phyloP scores from a whole-genome alignment of 2,888 invertebrate genomes.

The Germaria angustata region DNA sequence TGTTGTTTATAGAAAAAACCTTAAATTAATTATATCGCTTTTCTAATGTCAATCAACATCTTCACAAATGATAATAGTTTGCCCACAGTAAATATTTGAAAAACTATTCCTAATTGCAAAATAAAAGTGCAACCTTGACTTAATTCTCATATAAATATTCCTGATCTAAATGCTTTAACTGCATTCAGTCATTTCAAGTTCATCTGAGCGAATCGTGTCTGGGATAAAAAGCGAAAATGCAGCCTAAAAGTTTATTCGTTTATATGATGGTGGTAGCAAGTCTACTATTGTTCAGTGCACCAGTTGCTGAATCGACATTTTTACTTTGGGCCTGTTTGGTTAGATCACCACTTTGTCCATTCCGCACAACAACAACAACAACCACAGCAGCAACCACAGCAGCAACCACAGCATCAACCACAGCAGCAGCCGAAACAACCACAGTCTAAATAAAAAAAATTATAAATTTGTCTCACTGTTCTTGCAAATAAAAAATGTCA shows the following conservation, averaged over 20 bases:
- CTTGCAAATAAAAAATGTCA: too few relatives aligned
- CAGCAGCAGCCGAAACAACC: too few relatives aligned
- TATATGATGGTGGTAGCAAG: conserved; percentile 47
- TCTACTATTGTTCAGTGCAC: conserved; percentile 57
- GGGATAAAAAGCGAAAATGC: conserved; percentile 25
- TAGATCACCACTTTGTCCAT: conserved; percentile 59
- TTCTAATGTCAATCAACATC: too few relatives aligned
- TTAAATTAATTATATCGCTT: too few relatives aligned
- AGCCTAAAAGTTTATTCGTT: conserved; percentile 25
- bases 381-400: not conserved
- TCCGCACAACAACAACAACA: conserved; percentile 56
- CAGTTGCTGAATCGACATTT: conserved; percentile 62
- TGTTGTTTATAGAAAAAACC: too few relatives aligned
- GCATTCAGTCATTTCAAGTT: conserved; percentile 16
- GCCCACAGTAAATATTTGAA: too few relatives aligned
- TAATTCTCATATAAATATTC: conserved; percentile 37
- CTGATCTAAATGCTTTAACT: not conserved
- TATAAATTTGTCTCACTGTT: too few relatives aligned
- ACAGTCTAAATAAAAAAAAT: too few relatives aligned
- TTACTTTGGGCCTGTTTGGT: conserved; percentile 46
- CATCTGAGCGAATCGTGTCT: not conserved
- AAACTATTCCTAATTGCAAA: too few relatives aligned
- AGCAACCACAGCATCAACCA: not conserved
- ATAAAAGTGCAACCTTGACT: too few relatives aligned
- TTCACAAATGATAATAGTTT: too few relatives aligned